Percentiles rank a stretch among this genome's conserved stretches.
Conservation (phyloP, 2,113 vertebrate genomes). For the Aplodontia rufa region DNA sequence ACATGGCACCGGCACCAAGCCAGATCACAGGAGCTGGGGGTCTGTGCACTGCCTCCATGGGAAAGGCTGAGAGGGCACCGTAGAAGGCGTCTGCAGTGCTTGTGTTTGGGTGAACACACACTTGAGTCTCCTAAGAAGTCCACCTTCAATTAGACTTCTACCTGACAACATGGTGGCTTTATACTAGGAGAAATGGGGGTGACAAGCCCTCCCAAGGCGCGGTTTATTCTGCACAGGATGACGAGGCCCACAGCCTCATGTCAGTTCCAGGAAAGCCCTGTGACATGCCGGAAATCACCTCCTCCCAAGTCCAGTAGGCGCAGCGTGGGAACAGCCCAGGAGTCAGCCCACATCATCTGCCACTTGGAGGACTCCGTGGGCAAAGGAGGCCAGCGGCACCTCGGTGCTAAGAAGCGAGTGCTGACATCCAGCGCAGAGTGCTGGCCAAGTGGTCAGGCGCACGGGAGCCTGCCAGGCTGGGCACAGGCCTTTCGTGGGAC, state of each 20-base stretch:
- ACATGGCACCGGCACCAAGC: too few relatives aligned
- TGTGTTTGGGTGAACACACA: rapidly evolving
- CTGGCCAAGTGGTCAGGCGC: rapidly evolving
- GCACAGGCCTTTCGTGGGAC: too few relatives aligned
- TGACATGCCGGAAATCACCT: not conserved
- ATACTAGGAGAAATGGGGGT: too few relatives aligned
- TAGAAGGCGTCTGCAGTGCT: too few relatives aligned
- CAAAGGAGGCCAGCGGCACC: rapidly evolving
- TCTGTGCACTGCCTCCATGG: rapidly evolving
- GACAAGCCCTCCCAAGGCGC: too few relatives aligned
- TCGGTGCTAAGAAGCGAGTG: too few relatives aligned
- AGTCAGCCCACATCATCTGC: rapidly evolving
- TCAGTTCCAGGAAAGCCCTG: not conserved
- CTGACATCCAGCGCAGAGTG: too few relatives aligned
- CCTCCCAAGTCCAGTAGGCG: rapidly evolving
- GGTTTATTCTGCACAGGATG: rapidly evolving
- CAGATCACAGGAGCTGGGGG: too few relatives aligned
- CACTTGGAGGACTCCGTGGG: not conserved
- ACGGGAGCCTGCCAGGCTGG: not conserved
- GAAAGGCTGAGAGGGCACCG: too few relatives aligned
- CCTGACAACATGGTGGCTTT: not conserved
- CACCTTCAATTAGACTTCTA: not conserved
- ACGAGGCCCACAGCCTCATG: rapidly evolving
- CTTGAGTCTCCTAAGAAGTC: too few relatives aligned
- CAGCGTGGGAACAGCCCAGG: rapidly evolving